Evolutionary conservation across 2,113 vertebrate species (phyloP).

Genomic region (Balaeniceps rex): DNA sequence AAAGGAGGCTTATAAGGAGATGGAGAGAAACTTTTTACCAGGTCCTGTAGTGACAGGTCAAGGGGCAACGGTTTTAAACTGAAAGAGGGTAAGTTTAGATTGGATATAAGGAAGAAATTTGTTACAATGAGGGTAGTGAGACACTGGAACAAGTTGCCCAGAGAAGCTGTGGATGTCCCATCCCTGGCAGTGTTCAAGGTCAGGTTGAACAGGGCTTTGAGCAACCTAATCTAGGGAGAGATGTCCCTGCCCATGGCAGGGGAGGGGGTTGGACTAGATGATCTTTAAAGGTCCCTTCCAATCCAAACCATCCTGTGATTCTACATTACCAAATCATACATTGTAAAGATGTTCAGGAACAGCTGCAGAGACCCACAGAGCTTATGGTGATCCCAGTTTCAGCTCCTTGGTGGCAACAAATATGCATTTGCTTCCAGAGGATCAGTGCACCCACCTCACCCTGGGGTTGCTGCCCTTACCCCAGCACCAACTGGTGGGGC

Average conservation of each 20-base stretch:
- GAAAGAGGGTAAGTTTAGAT: not conserved
- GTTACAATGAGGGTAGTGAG: not conserved
- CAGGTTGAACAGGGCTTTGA: not conserved
- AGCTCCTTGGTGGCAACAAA: not conserved
- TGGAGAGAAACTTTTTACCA: not conserved
- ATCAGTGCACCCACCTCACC: not conserved
- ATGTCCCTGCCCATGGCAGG: not conserved
- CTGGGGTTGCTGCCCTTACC: not conserved
- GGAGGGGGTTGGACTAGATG: not conserved
- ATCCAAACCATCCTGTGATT: not conserved
- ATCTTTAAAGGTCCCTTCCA: not conserved
- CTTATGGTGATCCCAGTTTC: not conserved
- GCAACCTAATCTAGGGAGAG: not conserved
- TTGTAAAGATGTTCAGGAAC: not conserved
- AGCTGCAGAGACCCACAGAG: not conserved
- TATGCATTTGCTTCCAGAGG: not conserved
- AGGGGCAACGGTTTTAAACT: not conserved
- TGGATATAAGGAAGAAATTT: not conserved
- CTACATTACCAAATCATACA: not conserved
- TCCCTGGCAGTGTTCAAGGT: not conserved
- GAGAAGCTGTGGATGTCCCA: not conserved
- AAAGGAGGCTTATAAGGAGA: not conserved
- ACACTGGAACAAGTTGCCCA: not conserved
- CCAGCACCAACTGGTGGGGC: accelerated
- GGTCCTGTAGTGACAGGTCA: not conserved